phyloP scores from a whole-genome alignment of 2,888 invertebrate genomes.

The Oscheius sp. region DNA sequence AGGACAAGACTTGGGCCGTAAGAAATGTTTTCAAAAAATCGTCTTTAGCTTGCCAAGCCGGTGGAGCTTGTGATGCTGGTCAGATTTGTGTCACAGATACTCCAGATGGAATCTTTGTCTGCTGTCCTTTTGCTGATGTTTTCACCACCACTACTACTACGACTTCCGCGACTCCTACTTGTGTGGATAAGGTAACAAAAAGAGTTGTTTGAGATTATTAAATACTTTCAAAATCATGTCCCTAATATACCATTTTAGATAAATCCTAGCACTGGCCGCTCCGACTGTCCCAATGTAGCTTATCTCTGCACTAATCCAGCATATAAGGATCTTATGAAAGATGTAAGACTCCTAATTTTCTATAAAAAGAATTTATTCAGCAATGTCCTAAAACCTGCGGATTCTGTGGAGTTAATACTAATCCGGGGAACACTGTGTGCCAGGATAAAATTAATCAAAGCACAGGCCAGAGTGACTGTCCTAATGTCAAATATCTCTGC shows the following conservation, averaged over 20 bases:
- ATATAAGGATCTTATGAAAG: not conserved
- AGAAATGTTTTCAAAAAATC: not conserved
- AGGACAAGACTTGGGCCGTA: not conserved
- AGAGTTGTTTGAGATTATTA: not conserved
- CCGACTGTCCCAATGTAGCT: slow-evolving; percentile 7
- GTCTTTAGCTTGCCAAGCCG: not conserved
- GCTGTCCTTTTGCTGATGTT: not conserved
- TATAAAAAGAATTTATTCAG: not conserved
- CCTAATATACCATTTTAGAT: not conserved
- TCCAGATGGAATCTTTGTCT: not conserved
- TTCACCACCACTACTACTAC: not conserved
- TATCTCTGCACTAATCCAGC: not conserved
- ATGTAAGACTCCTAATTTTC: not conserved
- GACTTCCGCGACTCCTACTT: not conserved
- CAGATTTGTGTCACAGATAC: not conserved
- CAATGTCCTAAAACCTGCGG: slow-evolving; percentile 15
- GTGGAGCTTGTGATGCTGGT: not conserved
- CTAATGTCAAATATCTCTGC: not conserved
- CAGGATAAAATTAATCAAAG: not conserved
- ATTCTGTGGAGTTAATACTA: not conserved
- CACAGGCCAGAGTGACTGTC: not conserved
- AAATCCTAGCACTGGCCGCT: not conserved
- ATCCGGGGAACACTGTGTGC: not conserved
- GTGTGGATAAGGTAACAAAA: not conserved
- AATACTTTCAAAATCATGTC: too few relatives aligned